phyloP scores from a whole-genome alignment of 2,797 vertebrate species.

The Sebastes taczanowskii region DNA sequence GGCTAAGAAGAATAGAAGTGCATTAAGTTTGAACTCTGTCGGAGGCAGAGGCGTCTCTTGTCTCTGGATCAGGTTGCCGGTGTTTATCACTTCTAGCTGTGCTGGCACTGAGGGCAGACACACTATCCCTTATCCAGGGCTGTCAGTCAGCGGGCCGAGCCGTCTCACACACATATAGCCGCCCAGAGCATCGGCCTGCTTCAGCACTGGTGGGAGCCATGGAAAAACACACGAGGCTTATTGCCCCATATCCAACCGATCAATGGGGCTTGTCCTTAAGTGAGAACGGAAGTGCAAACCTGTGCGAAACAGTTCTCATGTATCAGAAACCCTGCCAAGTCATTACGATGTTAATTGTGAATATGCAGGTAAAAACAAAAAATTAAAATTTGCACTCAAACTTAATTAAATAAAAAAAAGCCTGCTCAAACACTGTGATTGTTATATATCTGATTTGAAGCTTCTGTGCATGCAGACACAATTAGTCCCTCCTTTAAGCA shows the following conservation, averaged over 20 bases:
- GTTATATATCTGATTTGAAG: constrained; percentile 4
- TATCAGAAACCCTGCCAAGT: constrained; percentile 59
- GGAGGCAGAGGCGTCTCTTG: constrained; percentile 88
- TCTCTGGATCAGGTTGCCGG: constrained; percentile 92
- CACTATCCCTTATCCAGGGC: constrained; percentile 91
- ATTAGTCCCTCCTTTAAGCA: not conserved
- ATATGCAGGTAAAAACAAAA: constrained; percentile 15
- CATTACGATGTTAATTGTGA: constrained; percentile 49
- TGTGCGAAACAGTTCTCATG: constrained; percentile 68
- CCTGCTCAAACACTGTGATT: not conserved
- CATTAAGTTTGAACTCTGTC: constrained; percentile 91
- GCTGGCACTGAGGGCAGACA: constrained; percentile 90
- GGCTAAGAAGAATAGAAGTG: constrained; percentile 79
- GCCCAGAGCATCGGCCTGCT: constrained; percentile 59
- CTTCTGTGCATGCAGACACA: constrained; percentile 3
- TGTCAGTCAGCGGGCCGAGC: constrained; percentile 87
- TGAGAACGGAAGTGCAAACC: constrained; percentile 76
- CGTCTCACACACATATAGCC: constrained; percentile 80
- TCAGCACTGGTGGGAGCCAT: constrained; percentile 68
- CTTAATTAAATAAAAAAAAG: constrained; percentile 1
- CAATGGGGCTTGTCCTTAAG: constrained; percentile 81
- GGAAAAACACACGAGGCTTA: constrained; percentile 73
- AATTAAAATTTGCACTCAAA: constrained; percentile 8
- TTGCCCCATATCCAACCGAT: constrained; percentile 72
- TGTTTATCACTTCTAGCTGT: constrained; percentile 94